Percentiles rank a stretch among this genome's conserved stretches.
Evolutionary conservation across 2,797 vertebrate genomes (phyloP).

Genomic region (Melanogrammus aeglefinus): DNA sequence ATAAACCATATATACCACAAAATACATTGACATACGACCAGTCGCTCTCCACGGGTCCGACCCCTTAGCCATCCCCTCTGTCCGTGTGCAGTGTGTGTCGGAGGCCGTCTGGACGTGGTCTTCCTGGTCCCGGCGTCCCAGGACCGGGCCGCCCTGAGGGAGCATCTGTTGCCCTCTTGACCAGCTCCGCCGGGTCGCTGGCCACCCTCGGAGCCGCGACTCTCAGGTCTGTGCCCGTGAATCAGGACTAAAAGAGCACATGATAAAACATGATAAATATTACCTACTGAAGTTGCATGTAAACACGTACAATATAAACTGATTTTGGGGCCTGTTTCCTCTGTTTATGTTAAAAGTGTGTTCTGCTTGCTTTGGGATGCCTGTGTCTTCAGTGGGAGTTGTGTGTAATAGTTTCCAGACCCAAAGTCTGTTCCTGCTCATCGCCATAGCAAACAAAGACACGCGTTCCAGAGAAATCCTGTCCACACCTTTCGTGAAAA

Average conservation of each 20-base stretch:
- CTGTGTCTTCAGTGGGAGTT: conserved; percentile 76
- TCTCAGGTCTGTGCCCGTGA: conserved; percentile 78
- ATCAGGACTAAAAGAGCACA: not conserved
- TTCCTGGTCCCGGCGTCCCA: conserved; percentile 86
- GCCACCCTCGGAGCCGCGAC: conserved; percentile 78
- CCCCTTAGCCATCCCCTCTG: not conserved
- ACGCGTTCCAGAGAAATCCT: conserved; percentile 80
- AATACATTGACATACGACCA: not conserved
- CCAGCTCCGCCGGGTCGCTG: conserved; percentile 76
- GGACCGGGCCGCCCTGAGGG: conserved; percentile 71
- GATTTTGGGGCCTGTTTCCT: not conserved
- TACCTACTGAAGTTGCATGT: not conserved
- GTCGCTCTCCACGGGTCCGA: not conserved
- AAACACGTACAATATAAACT: not conserved
- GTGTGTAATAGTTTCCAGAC: conserved; percentile 84
- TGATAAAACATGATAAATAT: not conserved
- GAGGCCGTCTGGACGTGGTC: conserved; percentile 80
- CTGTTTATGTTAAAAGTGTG: not conserved
- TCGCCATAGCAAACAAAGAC: conserved; percentile 74
- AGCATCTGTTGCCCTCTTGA: conserved; percentile 74
- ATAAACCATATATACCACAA: no score
- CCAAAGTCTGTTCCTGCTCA: conserved; percentile 81
- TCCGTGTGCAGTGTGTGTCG: conserved; percentile 77
- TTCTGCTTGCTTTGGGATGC: not conserved
- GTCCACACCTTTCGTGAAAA: conserved; percentile 81